A percentile compares a stretch with the other conserved stretches of the same genome.
Evolutionary conservation across 2,888 invertebrate species (phyloP).

Genomic region (Platycheirus albimanus): DNA sequence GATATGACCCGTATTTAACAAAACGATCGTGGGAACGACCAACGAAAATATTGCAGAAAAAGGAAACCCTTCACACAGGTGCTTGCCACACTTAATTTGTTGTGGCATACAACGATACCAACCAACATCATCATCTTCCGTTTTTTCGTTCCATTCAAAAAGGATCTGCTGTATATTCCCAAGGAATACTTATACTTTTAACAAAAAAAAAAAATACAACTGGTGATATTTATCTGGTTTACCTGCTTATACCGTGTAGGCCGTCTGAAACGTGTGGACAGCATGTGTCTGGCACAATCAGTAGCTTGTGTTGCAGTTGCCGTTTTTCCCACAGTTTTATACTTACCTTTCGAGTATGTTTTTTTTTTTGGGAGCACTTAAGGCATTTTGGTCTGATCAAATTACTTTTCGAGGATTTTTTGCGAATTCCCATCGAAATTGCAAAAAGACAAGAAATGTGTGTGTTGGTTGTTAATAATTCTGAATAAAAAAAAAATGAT

Average conservation of each 20-base stretch:
- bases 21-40: conserved; percentile 53
- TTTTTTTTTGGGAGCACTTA: not conserved
- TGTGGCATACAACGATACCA: conserved; percentile 61
- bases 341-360: not conserved
- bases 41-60: not conserved
- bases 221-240: conserved; percentile 29
- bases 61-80: conserved; percentile 50
- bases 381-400: conserved; percentile 24
- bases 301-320: conserved; percentile 62
- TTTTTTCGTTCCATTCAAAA: conserved; percentile 18
- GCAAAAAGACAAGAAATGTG: too few relatives aligned
- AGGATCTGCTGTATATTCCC: too few relatives aligned
- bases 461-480: too few relatives aligned
- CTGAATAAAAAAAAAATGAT: too few relatives aligned
- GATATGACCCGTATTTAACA: conserved; percentile 35
- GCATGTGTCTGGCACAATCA: conserved; percentile 70
- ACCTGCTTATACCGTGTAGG: conserved; percentile 16
- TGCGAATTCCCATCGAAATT: too few relatives aligned
- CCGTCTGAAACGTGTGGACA: conserved; percentile 51
- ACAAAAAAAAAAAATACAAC: conserved; percentile 3
- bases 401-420: conserved; percentile 24
- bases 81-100: conserved; percentile 65
- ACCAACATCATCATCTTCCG: conserved; percentile 38
- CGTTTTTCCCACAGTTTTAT: conserved; percentile 65
- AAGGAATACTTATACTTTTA: too few relatives aligned